These are phyloP conservation scores for Turritopsis dohrnii DNA, from an alignment of 30 jellyfish, hydroid and myxozoan species.

Conservation along the genomic window DNA sequence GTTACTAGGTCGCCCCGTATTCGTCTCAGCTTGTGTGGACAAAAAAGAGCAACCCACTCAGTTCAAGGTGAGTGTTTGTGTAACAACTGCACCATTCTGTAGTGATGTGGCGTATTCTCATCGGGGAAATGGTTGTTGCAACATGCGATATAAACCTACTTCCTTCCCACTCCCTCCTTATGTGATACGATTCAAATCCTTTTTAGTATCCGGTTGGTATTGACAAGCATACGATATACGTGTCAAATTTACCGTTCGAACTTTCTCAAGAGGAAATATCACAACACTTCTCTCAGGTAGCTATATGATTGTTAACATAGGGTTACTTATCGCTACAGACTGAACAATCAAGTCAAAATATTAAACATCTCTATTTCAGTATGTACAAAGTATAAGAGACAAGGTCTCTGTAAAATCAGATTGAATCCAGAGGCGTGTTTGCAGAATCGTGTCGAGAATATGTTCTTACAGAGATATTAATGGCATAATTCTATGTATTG, in stretches of 20 bases:
- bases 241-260: conserved; percentile 85
- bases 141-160: not conserved
- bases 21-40: conserved; percentile 83
- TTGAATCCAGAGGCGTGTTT: too few relatives aligned
- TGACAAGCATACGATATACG: conserved; percentile 81
- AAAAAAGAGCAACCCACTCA: conserved; percentile 61
- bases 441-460: too few relatives aligned
- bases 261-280: conserved; percentile 61
- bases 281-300: conserved; percentile 61
- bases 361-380: too few relatives aligned
- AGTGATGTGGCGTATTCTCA: not conserved
- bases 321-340: too few relatives aligned
- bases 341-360: too few relatives aligned
- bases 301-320: too few relatives aligned
- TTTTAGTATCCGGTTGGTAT: conserved; percentile 60
- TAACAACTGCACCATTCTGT: not conserved
- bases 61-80: conserved; percentile 50
- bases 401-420: too few relatives aligned
- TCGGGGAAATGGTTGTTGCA: not conserved
- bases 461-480: too few relatives aligned
- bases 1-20: conserved; percentile 87
- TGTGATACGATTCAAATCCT: not conserved
- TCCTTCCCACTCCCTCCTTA: not conserved
- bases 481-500: too few relatives aligned
- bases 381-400: too few relatives aligned